Evolutionary conservation across 2,797 vertebrate genomes (phyloP), one percentile per base, ranked within the genome.

Genomic region (Alosa sapidissima): DNA sequence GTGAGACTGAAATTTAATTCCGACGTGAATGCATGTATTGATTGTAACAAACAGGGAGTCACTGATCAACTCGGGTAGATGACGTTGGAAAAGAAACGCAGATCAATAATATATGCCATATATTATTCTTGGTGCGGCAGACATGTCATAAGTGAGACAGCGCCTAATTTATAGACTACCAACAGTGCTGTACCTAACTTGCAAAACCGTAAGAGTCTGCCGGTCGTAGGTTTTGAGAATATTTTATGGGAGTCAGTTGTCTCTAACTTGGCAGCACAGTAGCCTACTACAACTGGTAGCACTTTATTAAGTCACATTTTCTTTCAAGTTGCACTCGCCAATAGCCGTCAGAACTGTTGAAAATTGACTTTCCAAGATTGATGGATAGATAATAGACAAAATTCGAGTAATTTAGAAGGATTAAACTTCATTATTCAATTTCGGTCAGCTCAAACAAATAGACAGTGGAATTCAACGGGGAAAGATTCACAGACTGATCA

Each of bases 41-140:
- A 90, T 82, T 85, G 84, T 86, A 88, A 86, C 83, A 87, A 86
- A 82, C 87, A 85, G 83, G 83, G 83, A 87, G 81, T 62, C 86
- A 86, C 85, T 86, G 89, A 92, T 92, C 92, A 91, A 89, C 89
- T 72, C 84, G 83, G 88, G 85, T 87, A 88, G 84, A 92, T 93
- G 93, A 93, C 92, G 92, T 90, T 92, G 87, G 88, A 91, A 88
- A 91, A 88, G 89, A 88, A 92, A 90, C 85, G 87, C 87, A 84
- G 84, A 94, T 94, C 94, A 93, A 94, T 94, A 90, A 94, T 92
- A 91, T 90, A 91, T 91, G 87, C 89, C 81, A 88, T 89, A 86
- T 90, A 88, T 93, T 92, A 90, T 93, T 92, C 89, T 90, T 75
- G 51, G 52, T 86, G 91, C 92, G 88, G 87, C 89, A 86, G 87